These are phyloP conservation scores for Callyntrura guangdongensis DNA, from an alignment of 2,888 invertebrate species.

Conservation along the genomic window DNA sequence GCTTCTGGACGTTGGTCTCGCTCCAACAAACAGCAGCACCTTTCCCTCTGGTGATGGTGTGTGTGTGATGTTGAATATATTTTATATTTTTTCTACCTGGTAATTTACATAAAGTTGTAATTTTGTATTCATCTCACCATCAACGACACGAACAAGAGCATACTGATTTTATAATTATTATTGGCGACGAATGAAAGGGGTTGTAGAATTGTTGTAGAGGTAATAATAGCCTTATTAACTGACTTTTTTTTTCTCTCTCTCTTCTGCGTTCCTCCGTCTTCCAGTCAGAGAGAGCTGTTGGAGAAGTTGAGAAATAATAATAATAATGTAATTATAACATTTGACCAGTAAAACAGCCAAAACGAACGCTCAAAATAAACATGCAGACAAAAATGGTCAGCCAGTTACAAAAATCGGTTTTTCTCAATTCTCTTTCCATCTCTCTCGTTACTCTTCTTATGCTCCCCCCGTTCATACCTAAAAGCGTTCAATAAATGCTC, in stretches of 20 bases:
- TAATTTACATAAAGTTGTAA: constrained; percentile 77
- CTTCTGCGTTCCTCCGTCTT: not conserved
- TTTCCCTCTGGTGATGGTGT: constrained; percentile 45
- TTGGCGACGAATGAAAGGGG: constrained; percentile 63
- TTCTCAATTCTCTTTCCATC: no score
- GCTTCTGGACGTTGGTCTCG: constrained; percentile 50
- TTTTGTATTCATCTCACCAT: constrained; percentile 74
- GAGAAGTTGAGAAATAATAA: constrained; percentile 20
- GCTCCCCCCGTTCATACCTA: not conserved
- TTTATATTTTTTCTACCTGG: not conserved
- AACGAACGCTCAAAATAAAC: not conserved
- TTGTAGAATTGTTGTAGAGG: not conserved
- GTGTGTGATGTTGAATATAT: no score
- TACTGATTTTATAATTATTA: constrained; percentile 67
- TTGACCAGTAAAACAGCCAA: constrained; percentile 14
- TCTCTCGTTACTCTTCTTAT: not conserved
- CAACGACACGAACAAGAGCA: constrained; percentile 50
- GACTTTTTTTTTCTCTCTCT: not conserved
- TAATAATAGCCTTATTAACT: constrained; percentile 69
- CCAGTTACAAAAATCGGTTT: constrained; percentile 57
- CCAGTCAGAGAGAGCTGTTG: constrained; percentile 20
- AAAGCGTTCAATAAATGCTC: not conserved
- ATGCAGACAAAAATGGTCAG: not conserved
- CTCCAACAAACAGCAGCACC: not conserved
- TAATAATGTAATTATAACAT: not conserved